A percentile compares a stretch with the other conserved stretches of the same genome.
Evolutionary conservation across 2,113 vertebrate species (phyloP).

Genomic region (Siphamia tubifer): DNA sequence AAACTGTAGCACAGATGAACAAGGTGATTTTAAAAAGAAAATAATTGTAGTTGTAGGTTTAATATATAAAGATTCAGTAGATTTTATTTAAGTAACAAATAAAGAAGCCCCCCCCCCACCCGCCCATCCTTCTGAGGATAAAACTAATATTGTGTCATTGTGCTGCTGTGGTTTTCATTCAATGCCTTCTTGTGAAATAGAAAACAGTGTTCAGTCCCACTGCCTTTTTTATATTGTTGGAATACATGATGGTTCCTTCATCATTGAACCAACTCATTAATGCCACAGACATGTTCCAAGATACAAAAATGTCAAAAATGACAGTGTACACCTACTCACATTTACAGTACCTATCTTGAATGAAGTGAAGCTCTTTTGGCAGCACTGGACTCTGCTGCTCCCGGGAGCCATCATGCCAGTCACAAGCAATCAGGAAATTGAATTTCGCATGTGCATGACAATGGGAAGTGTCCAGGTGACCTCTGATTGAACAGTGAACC

Average conservation of each 20-base stretch:
- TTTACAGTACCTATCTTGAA: background rate
- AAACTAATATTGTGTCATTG: too few species aligned
- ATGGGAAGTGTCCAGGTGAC: constrained; percentile 62
- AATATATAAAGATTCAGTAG: background rate
- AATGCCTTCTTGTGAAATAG: too few species aligned
- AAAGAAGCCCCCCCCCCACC: too few species aligned
- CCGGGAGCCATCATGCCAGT: constrained; percentile 8
- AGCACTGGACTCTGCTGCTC: background rate
- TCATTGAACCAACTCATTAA: too few species aligned
- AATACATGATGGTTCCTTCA: background rate
- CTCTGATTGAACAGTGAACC: constrained; percentile 54
- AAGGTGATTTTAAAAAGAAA: too few species aligned
- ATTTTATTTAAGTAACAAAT: background rate
- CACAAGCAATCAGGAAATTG: constrained; percentile 52
- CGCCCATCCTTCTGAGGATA: too few species aligned
- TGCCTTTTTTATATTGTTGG: too few species aligned
- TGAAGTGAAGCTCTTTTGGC: background rate
- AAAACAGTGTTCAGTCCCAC: too few species aligned
- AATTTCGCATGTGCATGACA: constrained; percentile 56
- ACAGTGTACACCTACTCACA: background rate
- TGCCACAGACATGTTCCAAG: too few species aligned
- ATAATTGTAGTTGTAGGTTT: background rate
- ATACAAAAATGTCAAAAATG: too few species aligned
- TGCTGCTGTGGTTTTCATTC: too few species aligned
- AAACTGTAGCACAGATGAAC: too few species aligned